Conservation (phyloP, 2,113 vertebrate genomes). For the Gobiocypris rarus region DNA sequence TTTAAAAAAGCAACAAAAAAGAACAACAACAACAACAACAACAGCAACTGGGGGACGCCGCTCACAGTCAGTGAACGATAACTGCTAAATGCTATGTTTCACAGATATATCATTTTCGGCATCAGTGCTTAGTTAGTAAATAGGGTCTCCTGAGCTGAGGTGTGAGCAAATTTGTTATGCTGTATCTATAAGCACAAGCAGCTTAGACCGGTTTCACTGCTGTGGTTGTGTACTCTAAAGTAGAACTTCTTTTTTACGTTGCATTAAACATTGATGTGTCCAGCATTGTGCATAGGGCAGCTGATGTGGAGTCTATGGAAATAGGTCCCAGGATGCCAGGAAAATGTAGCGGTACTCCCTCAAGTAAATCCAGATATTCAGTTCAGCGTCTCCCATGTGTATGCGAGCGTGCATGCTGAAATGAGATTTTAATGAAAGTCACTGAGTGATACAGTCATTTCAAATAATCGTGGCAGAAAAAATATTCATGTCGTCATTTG, state of each 20-base stretch:
- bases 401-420: constrained; percentile 33
- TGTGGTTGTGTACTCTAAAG: constrained; percentile 62
- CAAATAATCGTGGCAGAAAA: constrained; percentile 40
- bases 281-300: constrained; percentile 74
- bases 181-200: constrained; percentile 71
- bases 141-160: constrained; percentile 34
- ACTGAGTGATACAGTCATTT: constrained; percentile 51
- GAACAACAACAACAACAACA: not conserved
- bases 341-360: constrained; percentile 22
- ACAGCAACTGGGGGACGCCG: not conserved
- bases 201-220: constrained; percentile 39
- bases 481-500: constrained; percentile 39
- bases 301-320: constrained; percentile 69
- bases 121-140: constrained; percentile 42
- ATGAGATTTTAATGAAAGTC: constrained; percentile 56
- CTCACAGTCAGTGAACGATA: not conserved
- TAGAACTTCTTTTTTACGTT: constrained; percentile 77
- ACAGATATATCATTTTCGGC: constrained; percentile 29
- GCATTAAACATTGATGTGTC: constrained; percentile 85
- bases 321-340: constrained; percentile 46
- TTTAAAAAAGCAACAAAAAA: not conserved
- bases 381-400: constrained; percentile 22
- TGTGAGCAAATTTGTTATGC: constrained; percentile 29
- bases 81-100: constrained; percentile 22
- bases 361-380: constrained; percentile 49